Conservation (phyloP, 2,797 vertebrate genomes). For the Muraenolepis orangiensis region DNA sequence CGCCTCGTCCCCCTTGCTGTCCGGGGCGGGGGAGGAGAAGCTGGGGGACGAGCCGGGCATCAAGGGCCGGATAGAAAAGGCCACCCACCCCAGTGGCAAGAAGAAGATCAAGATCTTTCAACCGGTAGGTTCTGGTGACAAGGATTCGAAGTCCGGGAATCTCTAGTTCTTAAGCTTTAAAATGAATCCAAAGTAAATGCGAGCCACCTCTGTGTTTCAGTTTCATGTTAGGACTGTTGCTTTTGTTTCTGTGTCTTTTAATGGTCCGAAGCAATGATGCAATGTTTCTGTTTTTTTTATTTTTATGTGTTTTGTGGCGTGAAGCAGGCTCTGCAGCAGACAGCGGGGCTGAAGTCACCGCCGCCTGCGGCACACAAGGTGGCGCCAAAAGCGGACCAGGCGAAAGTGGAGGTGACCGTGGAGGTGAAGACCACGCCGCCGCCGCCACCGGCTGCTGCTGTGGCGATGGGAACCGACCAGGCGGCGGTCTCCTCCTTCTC, state of each 20-base stretch:
- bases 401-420: conserved; percentile 54
- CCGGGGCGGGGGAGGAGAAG: neutral
- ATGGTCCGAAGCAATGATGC: neutral
- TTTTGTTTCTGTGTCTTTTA: neutral
- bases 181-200: neutral
- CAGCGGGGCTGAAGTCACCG: conserved; percentile 28
- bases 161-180: too few relatives aligned
- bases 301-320: neutral
- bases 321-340: conserved; percentile 56
- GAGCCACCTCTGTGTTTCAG: neutral
- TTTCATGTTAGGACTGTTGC: neutral
- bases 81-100: conserved; percentile 93
- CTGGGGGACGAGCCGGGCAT: conserved; percentile 85
- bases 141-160: neutral
- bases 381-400: conserved; percentile 27
- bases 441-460: too few relatives aligned
- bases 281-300: neutral
- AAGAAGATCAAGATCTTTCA: conserved; percentile 99
- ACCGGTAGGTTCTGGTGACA: conserved; percentile 82
- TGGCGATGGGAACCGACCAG: conserved; percentile 5
- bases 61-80: conserved; percentile 98
- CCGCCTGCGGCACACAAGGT: conserved; percentile 26
- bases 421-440: conserved; percentile 60
- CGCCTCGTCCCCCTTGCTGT: conserved; percentile 36
- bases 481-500: too few relatives aligned